phyloP scores from a whole-genome alignment of 1,140 invertebrate species.

The Hestina assimilis region DNA sequence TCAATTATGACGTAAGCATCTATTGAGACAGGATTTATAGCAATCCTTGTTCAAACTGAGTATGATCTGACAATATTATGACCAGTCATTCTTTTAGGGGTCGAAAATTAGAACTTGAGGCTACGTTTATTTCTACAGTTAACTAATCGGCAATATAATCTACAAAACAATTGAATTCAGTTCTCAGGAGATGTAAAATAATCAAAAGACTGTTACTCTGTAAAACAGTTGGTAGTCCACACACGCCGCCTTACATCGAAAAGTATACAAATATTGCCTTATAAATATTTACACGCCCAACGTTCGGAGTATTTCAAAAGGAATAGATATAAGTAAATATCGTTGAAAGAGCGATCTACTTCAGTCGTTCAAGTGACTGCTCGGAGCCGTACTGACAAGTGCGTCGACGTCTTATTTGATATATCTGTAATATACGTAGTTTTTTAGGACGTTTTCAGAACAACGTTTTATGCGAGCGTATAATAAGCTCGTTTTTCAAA shows the following conservation, averaged over 20 bases:
- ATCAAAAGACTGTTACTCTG: background rate
- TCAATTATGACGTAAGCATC: too few species aligned
- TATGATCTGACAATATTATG: too few species aligned
- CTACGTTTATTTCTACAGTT: too few species aligned
- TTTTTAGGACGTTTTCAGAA: too few species aligned
- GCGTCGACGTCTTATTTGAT: background rate
- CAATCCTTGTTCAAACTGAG: too few species aligned
- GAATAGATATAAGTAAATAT: constrained; percentile 2
- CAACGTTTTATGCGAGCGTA: too few species aligned
- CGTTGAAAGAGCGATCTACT: background rate
- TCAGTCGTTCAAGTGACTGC: background rate
- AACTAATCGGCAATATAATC: background rate
- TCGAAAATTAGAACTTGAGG: too few species aligned
- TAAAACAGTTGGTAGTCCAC: background rate
- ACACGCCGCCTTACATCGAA: background rate
- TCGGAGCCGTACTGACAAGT: background rate
- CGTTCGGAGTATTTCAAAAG: background rate
- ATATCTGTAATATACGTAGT: background rate
- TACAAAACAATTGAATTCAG: background rate
- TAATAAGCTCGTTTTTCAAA: too few species aligned
- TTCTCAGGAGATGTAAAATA: background rate
- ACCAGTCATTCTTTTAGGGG: too few species aligned
- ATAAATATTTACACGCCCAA: constrained; percentile 1
- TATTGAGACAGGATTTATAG: too few species aligned
- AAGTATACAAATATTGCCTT: background rate